A percentile compares a stretch with the other conserved stretches of the same genome.
phyloP scores from a whole-genome alignment of 2,888 invertebrate species.

The Drosophila picticornis region DNA sequence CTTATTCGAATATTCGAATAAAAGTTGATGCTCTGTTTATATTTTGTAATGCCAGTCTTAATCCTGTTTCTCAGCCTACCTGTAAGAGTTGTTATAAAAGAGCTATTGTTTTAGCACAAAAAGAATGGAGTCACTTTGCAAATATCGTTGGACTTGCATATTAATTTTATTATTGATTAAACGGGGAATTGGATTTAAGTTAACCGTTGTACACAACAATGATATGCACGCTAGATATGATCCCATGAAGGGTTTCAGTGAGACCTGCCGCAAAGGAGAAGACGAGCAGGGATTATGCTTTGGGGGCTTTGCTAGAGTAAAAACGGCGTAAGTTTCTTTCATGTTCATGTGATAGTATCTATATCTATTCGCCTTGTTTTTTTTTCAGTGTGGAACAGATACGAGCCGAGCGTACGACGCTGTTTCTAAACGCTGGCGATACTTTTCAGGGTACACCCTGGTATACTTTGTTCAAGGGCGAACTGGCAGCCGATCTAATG shows the following conservation, averaged over 20 bases:
- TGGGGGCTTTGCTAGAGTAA: conserved; percentile 92
- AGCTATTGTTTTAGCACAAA: neutral
- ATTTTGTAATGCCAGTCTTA: neutral
- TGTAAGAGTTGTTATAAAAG: neutral
- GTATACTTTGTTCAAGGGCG: conserved; percentile 93
- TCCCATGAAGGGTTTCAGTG: conserved; percentile 89
- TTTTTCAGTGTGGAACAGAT: conserved; percentile 27
- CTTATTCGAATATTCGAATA: neutral
- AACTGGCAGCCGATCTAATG: conserved; percentile 90
- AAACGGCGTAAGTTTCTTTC: conserved; percentile 75
- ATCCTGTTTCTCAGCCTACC: neutral
- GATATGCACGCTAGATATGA: conserved; percentile 94
- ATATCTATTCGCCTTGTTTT: neutral
- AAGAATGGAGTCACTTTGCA: neutral
- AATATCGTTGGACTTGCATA: conserved; percentile 1
- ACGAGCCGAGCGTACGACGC: conserved; percentile 21
- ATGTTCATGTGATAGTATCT: neutral
- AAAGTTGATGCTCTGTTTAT: neutral
- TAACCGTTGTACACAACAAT: conserved; percentile 91
- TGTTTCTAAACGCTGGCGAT: conserved; percentile 95
- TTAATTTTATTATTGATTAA: neutral
- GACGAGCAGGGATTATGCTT: conserved; percentile 88
- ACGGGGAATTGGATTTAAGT: conserved; percentile 33
- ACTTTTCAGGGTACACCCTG: conserved; percentile 94
- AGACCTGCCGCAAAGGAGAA: conserved; percentile 86